phyloP scores from a whole-genome alignment of 2,113 vertebrate species.

The Aptenodytes forsteri region DNA sequence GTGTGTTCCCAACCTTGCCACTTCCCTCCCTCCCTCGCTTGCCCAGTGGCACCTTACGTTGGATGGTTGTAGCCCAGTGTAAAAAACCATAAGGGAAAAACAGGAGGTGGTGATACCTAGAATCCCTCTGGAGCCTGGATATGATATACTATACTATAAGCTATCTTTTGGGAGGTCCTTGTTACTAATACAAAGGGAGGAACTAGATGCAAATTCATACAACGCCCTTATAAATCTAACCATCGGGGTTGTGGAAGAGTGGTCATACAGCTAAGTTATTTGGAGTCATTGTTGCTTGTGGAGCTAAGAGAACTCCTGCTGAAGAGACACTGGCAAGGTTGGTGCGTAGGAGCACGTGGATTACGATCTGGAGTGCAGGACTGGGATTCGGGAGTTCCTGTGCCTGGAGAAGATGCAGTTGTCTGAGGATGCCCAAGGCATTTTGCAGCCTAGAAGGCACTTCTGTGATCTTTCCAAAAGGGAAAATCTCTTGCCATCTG shows the following conservation, averaged over 20 bases:
- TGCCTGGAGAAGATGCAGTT: background rate
- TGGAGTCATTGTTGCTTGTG: background rate
- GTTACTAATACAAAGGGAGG: constrained; percentile 2
- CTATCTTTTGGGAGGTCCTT: background rate
- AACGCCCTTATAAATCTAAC: background rate
- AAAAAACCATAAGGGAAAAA: constrained; percentile 11
- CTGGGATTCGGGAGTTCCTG: background rate
- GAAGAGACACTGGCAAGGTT: constrained; percentile 61
- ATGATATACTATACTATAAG: background rate
- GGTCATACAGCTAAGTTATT: background rate
- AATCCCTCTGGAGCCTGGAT: background rate
- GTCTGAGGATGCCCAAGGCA: constrained; percentile 10
- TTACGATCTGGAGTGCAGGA: background rate
- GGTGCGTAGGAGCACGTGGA: background rate
- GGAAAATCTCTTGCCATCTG: constrained; percentile 24
- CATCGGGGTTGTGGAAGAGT: background rate
- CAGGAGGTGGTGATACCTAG: background rate
- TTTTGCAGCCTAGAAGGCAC: constrained; percentile 34
- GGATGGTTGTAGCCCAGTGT: background rate
- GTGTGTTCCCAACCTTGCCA: constrained; percentile 16
- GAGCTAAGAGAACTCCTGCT: constrained; percentile 1
- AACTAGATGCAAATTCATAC: background rate
- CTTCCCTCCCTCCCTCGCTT: constrained; percentile 15
- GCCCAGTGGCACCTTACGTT: background rate
- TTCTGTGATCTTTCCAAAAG: constrained; percentile 30